Evolutionary conservation across 2,113 vertebrate genomes (phyloP).

Genomic region (Osmerus eperlanus): DNA sequence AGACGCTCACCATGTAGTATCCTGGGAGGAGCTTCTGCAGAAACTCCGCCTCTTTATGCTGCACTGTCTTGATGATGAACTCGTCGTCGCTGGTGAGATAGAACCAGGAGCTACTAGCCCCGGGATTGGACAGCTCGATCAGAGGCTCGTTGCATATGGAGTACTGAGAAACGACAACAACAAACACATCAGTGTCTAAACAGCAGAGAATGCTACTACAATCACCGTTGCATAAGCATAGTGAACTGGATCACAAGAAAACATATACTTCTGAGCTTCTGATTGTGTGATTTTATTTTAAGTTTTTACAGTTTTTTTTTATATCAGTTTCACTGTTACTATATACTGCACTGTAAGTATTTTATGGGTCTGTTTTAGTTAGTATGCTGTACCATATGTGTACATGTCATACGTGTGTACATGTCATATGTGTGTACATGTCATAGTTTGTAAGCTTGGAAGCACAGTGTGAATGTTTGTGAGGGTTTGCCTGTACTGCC

Average conservation of each 20-base stretch:
- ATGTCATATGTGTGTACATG: background rate
- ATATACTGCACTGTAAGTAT: no score
- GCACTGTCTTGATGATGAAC: slow-evolving; percentile 97
- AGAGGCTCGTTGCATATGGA: slow-evolving; percentile 93
- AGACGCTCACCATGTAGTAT: slow-evolving; percentile 90
- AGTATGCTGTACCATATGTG: no score
- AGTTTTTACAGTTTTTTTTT: no score
- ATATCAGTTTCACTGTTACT: no score
- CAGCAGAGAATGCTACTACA: background rate
- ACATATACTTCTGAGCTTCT: no score
- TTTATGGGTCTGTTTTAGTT: no score
- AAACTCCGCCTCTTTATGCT: slow-evolving; percentile 95
- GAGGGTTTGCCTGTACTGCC: background rate
- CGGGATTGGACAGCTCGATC: slow-evolving; percentile 92
- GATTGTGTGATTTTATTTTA: no score
- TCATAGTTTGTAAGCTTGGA: background rate
- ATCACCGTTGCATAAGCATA: background rate
- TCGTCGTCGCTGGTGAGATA: slow-evolving; percentile 95
- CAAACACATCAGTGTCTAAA: no score
- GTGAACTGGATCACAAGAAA: no score
- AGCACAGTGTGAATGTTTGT: no score
- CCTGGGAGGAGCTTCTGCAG: slow-evolving; percentile 95
- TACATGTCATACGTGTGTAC: no score
- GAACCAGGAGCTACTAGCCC: slow-evolving; percentile 95
- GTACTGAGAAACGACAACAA: slow-evolving; percentile 70